Conservation (phyloP, 2,888 invertebrate species). For the Tribolium freemani region DNA sequence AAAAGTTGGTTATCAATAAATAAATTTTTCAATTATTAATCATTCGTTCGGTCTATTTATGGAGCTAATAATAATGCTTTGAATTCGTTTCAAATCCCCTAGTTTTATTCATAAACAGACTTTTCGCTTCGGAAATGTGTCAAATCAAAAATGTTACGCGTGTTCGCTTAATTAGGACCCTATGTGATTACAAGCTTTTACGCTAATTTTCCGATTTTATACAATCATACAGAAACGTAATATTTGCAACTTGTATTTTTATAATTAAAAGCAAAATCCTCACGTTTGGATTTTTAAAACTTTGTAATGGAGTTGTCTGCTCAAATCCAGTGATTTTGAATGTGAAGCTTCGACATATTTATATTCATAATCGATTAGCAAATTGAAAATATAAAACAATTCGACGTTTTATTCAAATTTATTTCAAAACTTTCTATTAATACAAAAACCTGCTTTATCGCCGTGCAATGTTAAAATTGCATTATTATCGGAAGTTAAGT, state of each 20-base stretch:
- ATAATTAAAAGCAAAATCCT: not conserved
- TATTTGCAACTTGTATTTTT: not conserved
- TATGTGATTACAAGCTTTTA: slow-evolving; percentile 5
- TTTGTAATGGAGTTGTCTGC: too few species aligned
- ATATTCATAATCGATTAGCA: not conserved
- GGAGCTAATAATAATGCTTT: not conserved
- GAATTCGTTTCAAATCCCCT: not conserved
- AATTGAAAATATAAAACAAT: not conserved
- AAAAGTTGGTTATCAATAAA: not conserved
- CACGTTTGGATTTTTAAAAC: too few species aligned
- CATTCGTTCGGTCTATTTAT: not conserved
- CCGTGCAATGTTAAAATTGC: not conserved
- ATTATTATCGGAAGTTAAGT: not conserved
- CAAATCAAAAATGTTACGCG: slow-evolving; percentile 2
- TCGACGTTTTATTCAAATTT: not conserved
- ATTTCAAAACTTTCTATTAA: not conserved
- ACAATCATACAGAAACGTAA: not conserved
- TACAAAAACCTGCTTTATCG: not conserved
- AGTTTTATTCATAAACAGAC: slow-evolving; percentile 13
- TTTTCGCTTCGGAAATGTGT: slow-evolving; percentile 3
- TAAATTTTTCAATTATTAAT: not conserved
- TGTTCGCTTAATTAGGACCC: slow-evolving; percentile 11
- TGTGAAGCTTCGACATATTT: not conserved
- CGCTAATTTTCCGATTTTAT: slow-evolving; percentile 9
- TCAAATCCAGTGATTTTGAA: not conserved